These are phyloP conservation scores for Trilocha varians DNA, from an alignment of 2,888 invertebrate genomes.

Conservation along the genomic window DNA sequence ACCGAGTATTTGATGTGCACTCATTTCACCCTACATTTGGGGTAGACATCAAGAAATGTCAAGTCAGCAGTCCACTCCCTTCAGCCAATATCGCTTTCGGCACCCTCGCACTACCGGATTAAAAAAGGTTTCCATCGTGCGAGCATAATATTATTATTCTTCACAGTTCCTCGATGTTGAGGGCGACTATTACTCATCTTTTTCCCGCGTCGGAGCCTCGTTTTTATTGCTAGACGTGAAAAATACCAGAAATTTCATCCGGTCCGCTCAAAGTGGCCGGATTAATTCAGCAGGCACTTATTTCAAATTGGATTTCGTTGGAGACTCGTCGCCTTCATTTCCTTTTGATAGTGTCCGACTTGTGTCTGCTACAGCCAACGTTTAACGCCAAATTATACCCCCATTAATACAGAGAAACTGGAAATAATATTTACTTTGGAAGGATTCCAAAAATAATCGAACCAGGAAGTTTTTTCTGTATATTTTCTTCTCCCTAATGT, in stretches of 20 bases:
- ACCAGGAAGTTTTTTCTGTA: not conserved
- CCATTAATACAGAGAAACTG: slow-evolving; percentile 18
- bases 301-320: slow-evolving; percentile 70
- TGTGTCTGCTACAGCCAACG: slow-evolving; percentile 17
- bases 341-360: slow-evolving; percentile 56
- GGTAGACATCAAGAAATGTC: not conserved
- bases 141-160: slow-evolving; percentile 66
- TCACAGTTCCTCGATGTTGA: slow-evolving; percentile 55
- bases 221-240: slow-evolving; percentile 71
- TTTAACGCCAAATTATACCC: slow-evolving; percentile 30
- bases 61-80: slow-evolving; percentile 6
- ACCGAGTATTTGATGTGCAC: not conserved
- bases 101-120: slow-evolving; percentile 33
- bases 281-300: slow-evolving; percentile 73
- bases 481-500: not conserved
- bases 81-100: slow-evolving; percentile 22
- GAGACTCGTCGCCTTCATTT: slow-evolving; percentile 47
- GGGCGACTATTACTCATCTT: slow-evolving; percentile 66
- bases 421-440: slow-evolving; percentile 9
- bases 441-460: not conserved
- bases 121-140: slow-evolving; percentile 54
- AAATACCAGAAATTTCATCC: slow-evolving; percentile 72
- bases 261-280: slow-evolving; percentile 64
- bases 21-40: not conserved
- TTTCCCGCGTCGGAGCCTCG: slow-evolving; percentile 56